These are phyloP conservation scores for Tarsius wallacei DNA, from an alignment of 2,797 vertebrate genomes.

Conservation along the genomic window DNA sequence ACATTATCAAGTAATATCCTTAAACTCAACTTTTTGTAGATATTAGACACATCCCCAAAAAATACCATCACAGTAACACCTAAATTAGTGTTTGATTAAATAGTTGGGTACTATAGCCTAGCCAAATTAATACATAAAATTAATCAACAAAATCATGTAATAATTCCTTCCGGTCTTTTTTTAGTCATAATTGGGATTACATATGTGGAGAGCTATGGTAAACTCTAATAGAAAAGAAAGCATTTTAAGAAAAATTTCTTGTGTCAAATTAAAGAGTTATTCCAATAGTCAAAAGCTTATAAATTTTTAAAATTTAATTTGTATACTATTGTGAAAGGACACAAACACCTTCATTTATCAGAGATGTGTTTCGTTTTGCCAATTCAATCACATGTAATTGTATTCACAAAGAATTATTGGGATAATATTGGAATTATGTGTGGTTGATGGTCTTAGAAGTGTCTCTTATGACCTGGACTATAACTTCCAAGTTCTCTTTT, in stretches of 20 bases:
- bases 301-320: background rate
- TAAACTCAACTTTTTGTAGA: background rate
- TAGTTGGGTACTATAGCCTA: no score
- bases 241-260: background rate
- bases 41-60: background rate
- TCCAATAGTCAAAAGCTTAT: background rate
- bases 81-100: background rate
- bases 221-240: background rate
- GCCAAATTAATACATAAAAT: no score
- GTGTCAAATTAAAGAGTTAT: background rate
- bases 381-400: background rate
- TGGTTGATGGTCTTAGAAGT: background rate
- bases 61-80: background rate
- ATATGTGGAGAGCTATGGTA: background rate
- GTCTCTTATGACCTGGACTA: background rate
- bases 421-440: background rate
- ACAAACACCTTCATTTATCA: background rate
- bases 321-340: background rate
- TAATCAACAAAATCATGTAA: background rate
- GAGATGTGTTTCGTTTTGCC: background rate
- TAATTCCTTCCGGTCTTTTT: background rate
- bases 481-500: slow-evolving; percentile 7
- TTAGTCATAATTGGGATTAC: background rate
- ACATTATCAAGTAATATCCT: background rate
- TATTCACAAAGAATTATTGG: background rate